These are phyloP conservation scores for Cydia amplana DNA, from an alignment of 1,140 invertebrate genomes.

Conservation along the genomic window DNA sequence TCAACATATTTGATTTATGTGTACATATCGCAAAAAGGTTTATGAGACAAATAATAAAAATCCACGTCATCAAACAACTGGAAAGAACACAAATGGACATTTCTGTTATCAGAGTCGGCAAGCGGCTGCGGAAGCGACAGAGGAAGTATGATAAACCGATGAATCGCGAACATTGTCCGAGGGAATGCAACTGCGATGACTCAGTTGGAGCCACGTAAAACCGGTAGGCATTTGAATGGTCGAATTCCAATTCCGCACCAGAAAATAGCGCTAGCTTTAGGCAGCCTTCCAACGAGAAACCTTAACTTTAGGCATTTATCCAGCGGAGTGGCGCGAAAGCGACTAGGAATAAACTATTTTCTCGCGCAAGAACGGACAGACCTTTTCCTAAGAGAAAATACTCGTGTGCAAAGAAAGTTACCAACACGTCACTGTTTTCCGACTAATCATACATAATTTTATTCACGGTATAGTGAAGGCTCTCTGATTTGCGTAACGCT, in stretches of 20 bases:
- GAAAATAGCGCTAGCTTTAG: neutral
- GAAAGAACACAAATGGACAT: conserved; percentile 32
- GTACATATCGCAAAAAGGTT: neutral
- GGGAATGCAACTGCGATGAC: conserved; percentile 33
- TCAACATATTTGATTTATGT: neutral
- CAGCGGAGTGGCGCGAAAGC: neutral
- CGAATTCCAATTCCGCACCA: neutral
- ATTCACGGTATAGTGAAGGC: neutral
- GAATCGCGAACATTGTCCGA: conserved; percentile 58
- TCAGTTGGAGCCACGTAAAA: neutral
- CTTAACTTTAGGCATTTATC: too few relatives aligned
- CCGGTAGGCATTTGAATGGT: neutral
- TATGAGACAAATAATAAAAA: conserved; percentile 3
- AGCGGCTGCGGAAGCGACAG: conserved; percentile 59
- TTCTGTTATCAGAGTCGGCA: conserved; percentile 54
- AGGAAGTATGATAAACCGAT: conserved; percentile 69
- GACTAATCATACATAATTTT: neutral
- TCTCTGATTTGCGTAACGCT: conserved; percentile 1
- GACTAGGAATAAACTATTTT: neutral
- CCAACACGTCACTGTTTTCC: neutral
- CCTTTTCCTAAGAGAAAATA: neutral
- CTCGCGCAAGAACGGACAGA: neutral
- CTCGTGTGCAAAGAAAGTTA: neutral
- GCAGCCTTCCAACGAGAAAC: neutral
- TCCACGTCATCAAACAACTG: neutral